Base-by-base conservation (phyloP, 2,888 invertebrate genomes). In the Noctua pronuba region DNA sequence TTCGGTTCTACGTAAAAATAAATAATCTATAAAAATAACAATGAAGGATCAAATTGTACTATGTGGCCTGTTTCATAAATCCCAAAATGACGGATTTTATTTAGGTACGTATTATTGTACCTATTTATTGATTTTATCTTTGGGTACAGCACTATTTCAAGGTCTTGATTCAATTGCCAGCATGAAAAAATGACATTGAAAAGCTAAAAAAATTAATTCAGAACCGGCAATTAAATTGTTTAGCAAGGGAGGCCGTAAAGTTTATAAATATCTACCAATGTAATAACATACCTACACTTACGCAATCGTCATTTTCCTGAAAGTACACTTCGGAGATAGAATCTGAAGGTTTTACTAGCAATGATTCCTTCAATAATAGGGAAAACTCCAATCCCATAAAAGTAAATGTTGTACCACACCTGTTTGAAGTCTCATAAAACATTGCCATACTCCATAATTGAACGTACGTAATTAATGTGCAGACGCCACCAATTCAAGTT, bases 101-200 rank as follows among this genome's bases (percentile, higher is more conserved):
- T 0, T 35, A n/a, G 2, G 41, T 41, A 38, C 2, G 5, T 46
- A 38, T 18, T 31, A 46, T 16, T 28, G 13, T 60, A 62, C 60
- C 3, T n/a, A 44, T 1, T 16, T 24, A 18, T 24, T 31, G 0
- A 24, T 21, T 77, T 28, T 46, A 24, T 65, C 38, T 65, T n/a
- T 65, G n/a, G 38, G 41, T 41, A 41, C 21, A 64, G n/a, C 52
- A 55, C 38, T 70, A 70, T 31, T n/a, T 38, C 28, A 64, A 70
- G 38, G 38, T 38, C 31, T 64, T 41, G 21, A 55, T 65, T n/a
- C 24, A 77, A 65, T 71, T 78, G 65, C 46, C n/a, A 79, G 49
- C 13, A n/a, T 21, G n/a, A 46, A 79, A 55, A 78, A 69, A 21
- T 10, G 0, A 16, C 13, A 62, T 49, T 52, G 10, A 31, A n/a